Evolutionary conservation across 2,888 invertebrate genomes (phyloP).

Genomic region (Vannuccia rotundouncinata): DNA sequence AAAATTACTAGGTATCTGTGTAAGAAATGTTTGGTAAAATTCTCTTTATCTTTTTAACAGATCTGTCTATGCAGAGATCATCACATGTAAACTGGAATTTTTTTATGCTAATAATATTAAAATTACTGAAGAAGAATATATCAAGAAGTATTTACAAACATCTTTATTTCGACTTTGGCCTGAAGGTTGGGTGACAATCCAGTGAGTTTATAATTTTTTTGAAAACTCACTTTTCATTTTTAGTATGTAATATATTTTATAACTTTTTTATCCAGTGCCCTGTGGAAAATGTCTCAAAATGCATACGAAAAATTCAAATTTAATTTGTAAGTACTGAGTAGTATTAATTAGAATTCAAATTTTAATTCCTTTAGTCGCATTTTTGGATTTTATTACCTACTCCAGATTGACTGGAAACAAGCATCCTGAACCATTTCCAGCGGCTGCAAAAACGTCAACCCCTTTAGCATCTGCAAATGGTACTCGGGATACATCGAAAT

Average conservation of each 20-base stretch:
- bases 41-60: not conserved
- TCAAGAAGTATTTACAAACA: not conserved
- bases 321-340: not conserved
- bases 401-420: not conserved
- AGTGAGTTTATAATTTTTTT: not conserved
- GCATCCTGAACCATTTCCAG: not conserved
- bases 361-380: not conserved
- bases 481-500: not conserved
- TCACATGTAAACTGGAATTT: not conserved
- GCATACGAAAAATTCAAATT: not conserved
- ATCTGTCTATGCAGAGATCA: not conserved
- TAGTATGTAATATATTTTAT: too few relatives aligned
- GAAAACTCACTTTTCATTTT: not conserved
- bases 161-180: not conserved
- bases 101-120: not conserved
- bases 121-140: not conserved
- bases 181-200: not conserved
- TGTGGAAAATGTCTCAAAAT: not conserved
- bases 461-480: not conserved
- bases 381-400: not conserved
- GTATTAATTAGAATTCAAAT: not conserved
- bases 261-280: not conserved
- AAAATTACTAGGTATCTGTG: too few relatives aligned
- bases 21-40: too few relatives aligned
- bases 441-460: not conserved